phyloP scores from a whole-genome alignment of 1,140 invertebrate species.

The Drosophila punjabiensis region DNA sequence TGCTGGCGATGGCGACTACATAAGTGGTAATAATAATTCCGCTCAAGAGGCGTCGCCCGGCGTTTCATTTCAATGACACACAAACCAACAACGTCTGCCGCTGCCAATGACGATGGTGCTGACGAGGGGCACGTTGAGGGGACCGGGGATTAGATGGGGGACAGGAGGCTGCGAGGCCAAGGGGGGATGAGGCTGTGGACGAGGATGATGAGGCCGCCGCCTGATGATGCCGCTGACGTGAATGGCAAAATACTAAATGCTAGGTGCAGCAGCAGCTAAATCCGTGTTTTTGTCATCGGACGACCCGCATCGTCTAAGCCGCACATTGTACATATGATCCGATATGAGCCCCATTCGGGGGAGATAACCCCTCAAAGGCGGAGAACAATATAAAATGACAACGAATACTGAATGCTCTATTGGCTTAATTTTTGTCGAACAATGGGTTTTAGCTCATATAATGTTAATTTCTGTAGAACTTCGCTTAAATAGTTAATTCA shows the following conservation, averaged over 20 bases:
- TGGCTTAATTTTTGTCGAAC: neutral
- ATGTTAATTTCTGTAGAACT: neutral
- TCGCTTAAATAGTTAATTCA: no score
- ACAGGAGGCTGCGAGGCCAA: neutral
- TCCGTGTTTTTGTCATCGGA: slow-evolving; percentile 57
- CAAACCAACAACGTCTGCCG: slow-evolving; percentile 65
- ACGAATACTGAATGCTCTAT: slow-evolving; percentile 8
- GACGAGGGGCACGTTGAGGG: slow-evolving; percentile 20
- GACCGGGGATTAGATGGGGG: neutral
- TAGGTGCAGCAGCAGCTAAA: slow-evolving; percentile 48
- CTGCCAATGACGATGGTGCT: slow-evolving; percentile 11
- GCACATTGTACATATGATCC: slow-evolving; percentile 33
- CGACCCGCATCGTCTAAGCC: slow-evolving; percentile 50
- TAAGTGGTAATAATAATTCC: slow-evolving; percentile 84
- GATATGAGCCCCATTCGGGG: slow-evolving; percentile 25
- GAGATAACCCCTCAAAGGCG: slow-evolving; percentile 11
- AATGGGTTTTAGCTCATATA: neutral
- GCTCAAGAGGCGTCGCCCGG: slow-evolving; percentile 80
- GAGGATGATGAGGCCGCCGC: slow-evolving; percentile 29
- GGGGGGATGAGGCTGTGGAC: neutral
- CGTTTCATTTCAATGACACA: slow-evolving; percentile 84
- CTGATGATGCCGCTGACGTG: slow-evolving; percentile 48
- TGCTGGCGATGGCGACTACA: slow-evolving; percentile 63
- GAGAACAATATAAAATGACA: neutral
- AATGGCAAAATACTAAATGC: slow-evolving; percentile 51